Conservation (phyloP, 2,113 vertebrate species). For the Psilopsiagon aurifrons region DNA sequence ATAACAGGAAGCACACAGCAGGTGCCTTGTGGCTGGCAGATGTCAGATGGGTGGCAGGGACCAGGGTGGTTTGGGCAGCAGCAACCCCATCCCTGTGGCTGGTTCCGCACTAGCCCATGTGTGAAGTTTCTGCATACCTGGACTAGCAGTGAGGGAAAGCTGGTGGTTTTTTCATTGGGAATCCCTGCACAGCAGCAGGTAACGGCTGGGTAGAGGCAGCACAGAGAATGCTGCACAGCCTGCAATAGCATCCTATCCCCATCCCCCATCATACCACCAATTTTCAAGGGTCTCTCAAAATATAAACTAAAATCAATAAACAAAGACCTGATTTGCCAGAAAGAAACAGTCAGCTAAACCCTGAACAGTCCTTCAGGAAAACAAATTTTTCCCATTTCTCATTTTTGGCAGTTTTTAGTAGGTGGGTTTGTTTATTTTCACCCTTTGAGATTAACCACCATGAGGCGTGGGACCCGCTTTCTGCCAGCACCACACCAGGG, state of each 20-base stretch:
- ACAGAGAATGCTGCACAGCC: neutral
- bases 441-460: neutral
- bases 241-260: neutral
- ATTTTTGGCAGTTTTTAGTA: neutral
- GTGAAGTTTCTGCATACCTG: neutral
- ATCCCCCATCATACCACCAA: accelerated
- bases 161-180: neutral
- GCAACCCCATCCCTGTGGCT: neutral
- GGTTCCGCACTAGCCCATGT: accelerated
- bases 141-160: neutral
- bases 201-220: neutral
- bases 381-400: neutral
- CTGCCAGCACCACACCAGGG: neutral
- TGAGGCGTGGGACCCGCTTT: neutral
- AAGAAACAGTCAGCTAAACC: neutral
- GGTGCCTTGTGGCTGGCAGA: neutral
- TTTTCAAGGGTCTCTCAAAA: neutral
- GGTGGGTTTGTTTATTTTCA: constrained; percentile 29
- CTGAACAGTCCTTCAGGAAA: neutral
- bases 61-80: neutral
- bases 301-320: neutral
- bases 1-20: neutral
- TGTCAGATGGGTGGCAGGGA: neutral
- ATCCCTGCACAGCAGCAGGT: neutral
- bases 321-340: neutral